Conservation (phyloP, 2,797 vertebrate species). For the Sparidentex hasta region DNA sequence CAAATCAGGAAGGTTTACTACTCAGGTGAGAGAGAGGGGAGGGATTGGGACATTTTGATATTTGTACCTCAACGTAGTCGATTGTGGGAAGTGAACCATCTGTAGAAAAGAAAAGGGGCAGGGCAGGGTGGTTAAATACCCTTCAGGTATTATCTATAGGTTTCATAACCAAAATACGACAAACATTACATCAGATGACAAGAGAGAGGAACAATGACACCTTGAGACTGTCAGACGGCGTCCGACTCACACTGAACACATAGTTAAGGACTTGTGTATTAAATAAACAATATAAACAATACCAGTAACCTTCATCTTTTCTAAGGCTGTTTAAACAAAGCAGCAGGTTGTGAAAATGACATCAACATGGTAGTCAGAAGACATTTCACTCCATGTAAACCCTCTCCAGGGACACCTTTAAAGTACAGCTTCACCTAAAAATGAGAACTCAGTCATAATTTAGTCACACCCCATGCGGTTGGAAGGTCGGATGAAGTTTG, state of each 20-base stretch:
- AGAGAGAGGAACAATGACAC: slow-evolving; percentile 44
- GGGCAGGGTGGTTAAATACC: slow-evolving; percentile 85
- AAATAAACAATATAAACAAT: slow-evolving; percentile 26
- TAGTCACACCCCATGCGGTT: no score
- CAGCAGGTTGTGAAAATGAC: not conserved
- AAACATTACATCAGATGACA: slow-evolving; percentile 41
- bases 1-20: slow-evolving; percentile 83
- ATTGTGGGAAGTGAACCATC: slow-evolving; percentile 88
- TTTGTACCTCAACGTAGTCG: slow-evolving; percentile 88
- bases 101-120: slow-evolving; percentile 88
- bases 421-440: no score
- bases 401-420: no score
- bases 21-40: slow-evolving; percentile 78
- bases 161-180: slow-evolving; percentile 55
- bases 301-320: slow-evolving; percentile 26
- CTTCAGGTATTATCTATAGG: slow-evolving; percentile 66
- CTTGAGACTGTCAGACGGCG: slow-evolving; percentile 28
- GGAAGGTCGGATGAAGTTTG: no score
- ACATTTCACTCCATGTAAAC: not conserved
- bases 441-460: no score
- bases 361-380: not conserved
- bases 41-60: slow-evolving; percentile 81
- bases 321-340: slow-evolving; percentile 13
- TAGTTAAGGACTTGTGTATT: slow-evolving; percentile 5
- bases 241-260: not conserved